Evolutionary conservation across 1,140 invertebrate species (phyloP).

Genomic region (Drosophila bocqueti): DNA sequence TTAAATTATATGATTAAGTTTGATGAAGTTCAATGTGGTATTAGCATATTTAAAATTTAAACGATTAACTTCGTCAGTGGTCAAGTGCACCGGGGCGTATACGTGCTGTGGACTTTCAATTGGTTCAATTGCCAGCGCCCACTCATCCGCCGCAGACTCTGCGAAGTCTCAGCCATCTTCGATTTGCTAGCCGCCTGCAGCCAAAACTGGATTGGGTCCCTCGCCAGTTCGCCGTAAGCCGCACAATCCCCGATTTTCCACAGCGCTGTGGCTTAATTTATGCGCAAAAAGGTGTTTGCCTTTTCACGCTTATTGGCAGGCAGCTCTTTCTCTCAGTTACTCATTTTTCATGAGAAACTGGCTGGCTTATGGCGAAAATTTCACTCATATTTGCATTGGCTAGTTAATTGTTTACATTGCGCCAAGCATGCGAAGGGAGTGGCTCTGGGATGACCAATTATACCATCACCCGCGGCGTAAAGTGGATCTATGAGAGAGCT

Average conservation of each 20-base stretch:
- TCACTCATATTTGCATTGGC: slow-evolving; percentile 43
- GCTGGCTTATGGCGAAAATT: slow-evolving; percentile 24
- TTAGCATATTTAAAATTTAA: neutral
- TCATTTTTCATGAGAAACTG: slow-evolving; percentile 37
- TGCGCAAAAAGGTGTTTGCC: slow-evolving; percentile 54
- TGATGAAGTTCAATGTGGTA: neutral
- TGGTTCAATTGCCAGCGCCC: slow-evolving; percentile 58
- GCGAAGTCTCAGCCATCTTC: slow-evolving; percentile 37
- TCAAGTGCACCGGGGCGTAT: slow-evolving; percentile 52
- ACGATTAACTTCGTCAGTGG: neutral
- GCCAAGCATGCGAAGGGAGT: slow-evolving; percentile 41
- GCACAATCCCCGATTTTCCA: slow-evolving; percentile 16
- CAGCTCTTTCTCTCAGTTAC: slow-evolving; percentile 22
- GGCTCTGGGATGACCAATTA: slow-evolving; percentile 24
- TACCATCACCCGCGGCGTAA: slow-evolving; percentile 18
- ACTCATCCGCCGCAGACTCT: slow-evolving; percentile 33
- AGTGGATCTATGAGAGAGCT: slow-evolving; percentile 19
- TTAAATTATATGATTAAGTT: no score
- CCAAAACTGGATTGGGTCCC: slow-evolving; percentile 40
- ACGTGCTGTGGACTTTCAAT: slow-evolving; percentile 47
- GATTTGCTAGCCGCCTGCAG: slow-evolving; percentile 31
- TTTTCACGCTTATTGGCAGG: slow-evolving; percentile 56
- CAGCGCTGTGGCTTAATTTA: slow-evolving; percentile 38
- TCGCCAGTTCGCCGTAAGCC: neutral
- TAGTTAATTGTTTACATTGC: slow-evolving; percentile 52